A percentile compares a stretch with the other conserved stretches of the same genome.
phyloP scores from a whole-genome alignment of 2,797 vertebrate genomes.

The Amphiprion clarkii region DNA sequence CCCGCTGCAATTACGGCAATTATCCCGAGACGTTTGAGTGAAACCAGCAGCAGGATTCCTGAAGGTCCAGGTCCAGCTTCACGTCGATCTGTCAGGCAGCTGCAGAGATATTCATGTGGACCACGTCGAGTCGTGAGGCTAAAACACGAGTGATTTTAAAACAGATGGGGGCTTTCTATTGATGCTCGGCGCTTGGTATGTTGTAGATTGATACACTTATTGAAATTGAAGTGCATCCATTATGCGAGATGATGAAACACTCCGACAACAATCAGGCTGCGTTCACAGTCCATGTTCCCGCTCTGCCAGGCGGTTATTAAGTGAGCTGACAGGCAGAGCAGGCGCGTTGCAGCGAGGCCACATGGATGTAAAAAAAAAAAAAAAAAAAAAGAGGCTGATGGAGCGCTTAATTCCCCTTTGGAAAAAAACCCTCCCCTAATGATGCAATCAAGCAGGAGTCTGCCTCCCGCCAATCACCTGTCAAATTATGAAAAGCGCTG shows the following conservation, averaged over 20 bases:
- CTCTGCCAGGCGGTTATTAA: conserved; percentile 33
- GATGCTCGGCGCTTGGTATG: not conserved
- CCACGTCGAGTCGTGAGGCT: not conserved
- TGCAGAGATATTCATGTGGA: not conserved
- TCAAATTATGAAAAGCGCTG: conserved; percentile 82
- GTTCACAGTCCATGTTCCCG: conserved; percentile 6
- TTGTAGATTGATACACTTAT: not conserved
- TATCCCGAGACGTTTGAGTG: too few relatives aligned
- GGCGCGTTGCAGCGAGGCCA: conserved; percentile 27
- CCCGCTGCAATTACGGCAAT: too few relatives aligned
- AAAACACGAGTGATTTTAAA: not conserved
- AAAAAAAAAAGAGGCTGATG: conserved; percentile 47
- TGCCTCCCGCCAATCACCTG: conserved; percentile 82
- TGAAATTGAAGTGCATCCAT: conserved; percentile 8
- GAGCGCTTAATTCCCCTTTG: conserved; percentile 59
- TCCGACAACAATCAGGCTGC: conserved; percentile 17
- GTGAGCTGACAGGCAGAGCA: conserved; percentile 44
- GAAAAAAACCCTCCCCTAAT: conserved; percentile 64
- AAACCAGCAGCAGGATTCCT: too few relatives aligned
- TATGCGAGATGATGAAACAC: conserved; percentile 8
- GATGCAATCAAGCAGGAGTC: conserved; percentile 79
- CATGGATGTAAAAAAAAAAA: conserved; percentile 14
- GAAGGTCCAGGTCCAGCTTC: too few relatives aligned
- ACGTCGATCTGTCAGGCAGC: too few relatives aligned
- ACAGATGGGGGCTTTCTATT: not conserved